A percentile compares a stretch with the other conserved stretches of the same genome.
Conservation (phyloP, 2,888 invertebrate genomes). For the Agapetus fuscipes region DNA sequence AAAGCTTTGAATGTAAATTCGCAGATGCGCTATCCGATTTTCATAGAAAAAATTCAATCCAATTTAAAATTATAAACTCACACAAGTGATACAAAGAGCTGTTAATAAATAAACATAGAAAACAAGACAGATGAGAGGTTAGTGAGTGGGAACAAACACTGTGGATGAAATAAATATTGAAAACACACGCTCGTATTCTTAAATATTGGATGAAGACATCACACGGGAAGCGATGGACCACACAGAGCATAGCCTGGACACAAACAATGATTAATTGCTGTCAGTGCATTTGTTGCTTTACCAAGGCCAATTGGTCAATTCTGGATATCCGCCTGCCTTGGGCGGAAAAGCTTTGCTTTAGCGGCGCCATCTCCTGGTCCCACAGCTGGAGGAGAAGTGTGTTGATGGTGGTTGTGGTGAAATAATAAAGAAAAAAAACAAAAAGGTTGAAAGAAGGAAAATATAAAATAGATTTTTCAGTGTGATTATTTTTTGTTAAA, state of each 20-base stretch:
- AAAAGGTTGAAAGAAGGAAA: slow-evolving; percentile 18
- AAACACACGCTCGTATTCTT: too few relatives aligned
- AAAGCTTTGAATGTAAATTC: too few relatives aligned
- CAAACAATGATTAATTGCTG: slow-evolving; percentile 7
- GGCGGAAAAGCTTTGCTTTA: slow-evolving; percentile 70
- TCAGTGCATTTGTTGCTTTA: slow-evolving; percentile 36
- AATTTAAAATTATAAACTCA: too few relatives aligned
- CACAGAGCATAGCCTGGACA: neutral
- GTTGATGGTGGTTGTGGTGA: slow-evolving; percentile 9
- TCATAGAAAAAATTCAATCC: too few relatives aligned
- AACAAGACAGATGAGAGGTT: too few relatives aligned
- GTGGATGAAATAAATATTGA: too few relatives aligned
- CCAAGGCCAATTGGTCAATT: slow-evolving; percentile 74
- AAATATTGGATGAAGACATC: too few relatives aligned
- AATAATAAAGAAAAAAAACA: slow-evolving; percentile 20
- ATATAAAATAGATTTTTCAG: slow-evolving; percentile 19
- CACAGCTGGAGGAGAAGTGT: slow-evolving; percentile 51
- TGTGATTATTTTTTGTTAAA: too few relatives aligned
- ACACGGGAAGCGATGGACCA: neutral
- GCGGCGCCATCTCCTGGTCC: slow-evolving; percentile 81
- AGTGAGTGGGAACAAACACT: neutral
- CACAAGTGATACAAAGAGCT: too few relatives aligned
- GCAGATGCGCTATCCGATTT: too few relatives aligned
- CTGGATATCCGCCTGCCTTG: slow-evolving; percentile 72
- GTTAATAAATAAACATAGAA: too few relatives aligned